Evolutionary conservation across 2,888 invertebrate species (phyloP), one percentile per base, ranked within the genome.

Genomic region (Linnaemya vulpina): DNA sequence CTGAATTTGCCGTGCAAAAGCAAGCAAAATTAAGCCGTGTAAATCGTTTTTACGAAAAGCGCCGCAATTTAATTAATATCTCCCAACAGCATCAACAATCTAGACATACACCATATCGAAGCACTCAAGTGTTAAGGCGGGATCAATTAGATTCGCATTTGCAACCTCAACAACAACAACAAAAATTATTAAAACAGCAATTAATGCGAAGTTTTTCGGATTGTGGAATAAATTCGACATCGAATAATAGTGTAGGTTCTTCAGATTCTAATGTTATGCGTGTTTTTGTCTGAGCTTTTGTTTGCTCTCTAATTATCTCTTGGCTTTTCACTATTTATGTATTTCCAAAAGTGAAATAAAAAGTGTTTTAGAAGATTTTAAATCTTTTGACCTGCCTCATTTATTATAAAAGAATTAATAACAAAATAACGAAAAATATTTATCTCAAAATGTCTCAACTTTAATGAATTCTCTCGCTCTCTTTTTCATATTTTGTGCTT

Each of bases 41-140:
- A 63, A 87, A 84, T 15, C 89, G 89, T 38, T 90, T 90, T 81
- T 90, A 91, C 68, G 90, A 90, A 71, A 90, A 88, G 58, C 88
- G 90, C 3, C 88, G 90, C 4, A 89, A 90, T 40, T 82, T 91
- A 46, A 8, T 89, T 40, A 75, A 83, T n/a, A 84, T 87, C 17
- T 67, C 84, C 8, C 82, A 84, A 20, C 79, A 58, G 55, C 73
- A 83, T n/a, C 80, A 60, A 82, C 86, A 65, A 63, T 83, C 25
- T 51, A 77, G 67, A 68, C 58, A 80, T 30, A 15, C 67, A 30
- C 76, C 75, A n/a, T 85, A 83, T 71, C 83, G 49, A 70, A 68
- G 58, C 49, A 65, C 70, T 63, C 84, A 76, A 77, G n/a, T 68
- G 30, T 55, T 74, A 20, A 75, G 40, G 22, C 70, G 80, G 9